phyloP scores from a whole-genome alignment of 2,113 vertebrate genomes.

The Apodemus speciosus region DNA sequence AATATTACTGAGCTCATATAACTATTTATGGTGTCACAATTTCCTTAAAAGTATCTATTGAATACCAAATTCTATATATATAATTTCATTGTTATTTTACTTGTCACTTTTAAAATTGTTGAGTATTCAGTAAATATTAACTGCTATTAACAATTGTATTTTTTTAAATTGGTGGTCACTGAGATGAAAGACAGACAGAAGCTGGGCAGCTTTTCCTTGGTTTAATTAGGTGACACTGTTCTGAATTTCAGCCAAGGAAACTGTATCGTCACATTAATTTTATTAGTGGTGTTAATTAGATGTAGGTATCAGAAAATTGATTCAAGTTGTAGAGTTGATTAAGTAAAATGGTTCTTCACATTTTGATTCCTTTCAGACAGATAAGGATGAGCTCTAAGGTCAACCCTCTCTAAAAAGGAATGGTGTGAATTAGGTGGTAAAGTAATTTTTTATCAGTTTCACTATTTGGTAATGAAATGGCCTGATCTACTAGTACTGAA shows the following conservation, averaged over 20 bases:
- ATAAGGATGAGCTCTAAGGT: not conserved
- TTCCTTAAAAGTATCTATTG: not conserved
- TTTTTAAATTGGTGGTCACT: not conserved
- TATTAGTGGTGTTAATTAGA: constrained; percentile 60
- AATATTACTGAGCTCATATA: not conserved
- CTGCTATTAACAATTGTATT: not conserved
- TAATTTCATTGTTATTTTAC: not conserved
- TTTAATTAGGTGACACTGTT: constrained; percentile 35
- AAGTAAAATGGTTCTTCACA: not conserved
- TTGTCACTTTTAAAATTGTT: not conserved
- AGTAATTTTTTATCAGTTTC: constrained; percentile 29
- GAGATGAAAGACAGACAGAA: constrained; percentile 55
- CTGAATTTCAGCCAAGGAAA: constrained; percentile 50
- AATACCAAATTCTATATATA: not conserved
- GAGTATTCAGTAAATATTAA: not conserved
- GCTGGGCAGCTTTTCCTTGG: constrained; percentile 1
- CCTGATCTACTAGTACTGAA: not conserved
- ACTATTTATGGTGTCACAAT: not conserved
- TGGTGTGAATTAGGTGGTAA: not conserved
- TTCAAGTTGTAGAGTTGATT: constrained; percentile 52
- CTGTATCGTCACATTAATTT: constrained; percentile 12
- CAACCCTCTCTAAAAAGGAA: not conserved
- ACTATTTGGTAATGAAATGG: constrained; percentile 41
- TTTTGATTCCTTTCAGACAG: constrained; percentile 14
- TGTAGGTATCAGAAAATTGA: not conserved